Evolutionary conservation across 2,888 invertebrate species (phyloP).

Genomic region (Empis livida): DNA sequence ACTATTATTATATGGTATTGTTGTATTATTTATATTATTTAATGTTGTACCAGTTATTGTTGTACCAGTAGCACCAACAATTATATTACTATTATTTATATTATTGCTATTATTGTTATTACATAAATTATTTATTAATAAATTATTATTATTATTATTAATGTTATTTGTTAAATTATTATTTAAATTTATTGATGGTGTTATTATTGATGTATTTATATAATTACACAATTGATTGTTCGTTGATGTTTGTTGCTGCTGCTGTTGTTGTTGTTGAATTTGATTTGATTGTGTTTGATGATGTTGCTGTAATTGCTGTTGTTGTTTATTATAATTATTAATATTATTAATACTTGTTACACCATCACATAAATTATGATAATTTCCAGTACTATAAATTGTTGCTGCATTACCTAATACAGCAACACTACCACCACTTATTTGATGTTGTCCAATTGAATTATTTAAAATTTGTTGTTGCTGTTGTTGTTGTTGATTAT

Average conservation of each 20-base stretch:
- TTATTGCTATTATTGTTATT: conserved; percentile 20
- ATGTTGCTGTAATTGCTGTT: conserved; percentile 7
- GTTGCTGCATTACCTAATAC: conserved; percentile 5
- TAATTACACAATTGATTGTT: conserved; percentile 8
- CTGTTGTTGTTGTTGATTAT: conserved; percentile 20
- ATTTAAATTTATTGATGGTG: conserved; percentile 6
- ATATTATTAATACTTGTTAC: conserved; percentile 9
- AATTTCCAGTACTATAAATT: background rate
- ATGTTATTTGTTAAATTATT: conserved; percentile 8
- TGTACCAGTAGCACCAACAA: conserved; percentile 12
- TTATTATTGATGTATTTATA: conserved; percentile 4
- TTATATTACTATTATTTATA: conserved; percentile 14
- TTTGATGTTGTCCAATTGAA: background rate
- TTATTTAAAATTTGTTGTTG: conserved; percentile 9
- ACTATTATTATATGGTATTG: conserved; percentile 16
- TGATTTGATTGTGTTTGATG: conserved; percentile 1
- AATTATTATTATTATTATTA: conserved; percentile 11
- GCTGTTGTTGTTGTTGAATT: background rate
- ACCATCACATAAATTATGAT: background rate
- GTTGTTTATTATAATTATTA: conserved; percentile 10
- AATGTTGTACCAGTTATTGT: conserved; percentile 5
- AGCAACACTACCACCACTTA: background rate
- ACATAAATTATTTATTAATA: conserved; percentile 17
- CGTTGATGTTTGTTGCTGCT: conserved; percentile 4
- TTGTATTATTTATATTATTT: conserved; percentile 24